A percentile compares a stretch with the other conserved stretches of the same genome.
Conservation (phyloP, 2,888 invertebrate genomes). For the Andrena haemorrhoa region DNA sequence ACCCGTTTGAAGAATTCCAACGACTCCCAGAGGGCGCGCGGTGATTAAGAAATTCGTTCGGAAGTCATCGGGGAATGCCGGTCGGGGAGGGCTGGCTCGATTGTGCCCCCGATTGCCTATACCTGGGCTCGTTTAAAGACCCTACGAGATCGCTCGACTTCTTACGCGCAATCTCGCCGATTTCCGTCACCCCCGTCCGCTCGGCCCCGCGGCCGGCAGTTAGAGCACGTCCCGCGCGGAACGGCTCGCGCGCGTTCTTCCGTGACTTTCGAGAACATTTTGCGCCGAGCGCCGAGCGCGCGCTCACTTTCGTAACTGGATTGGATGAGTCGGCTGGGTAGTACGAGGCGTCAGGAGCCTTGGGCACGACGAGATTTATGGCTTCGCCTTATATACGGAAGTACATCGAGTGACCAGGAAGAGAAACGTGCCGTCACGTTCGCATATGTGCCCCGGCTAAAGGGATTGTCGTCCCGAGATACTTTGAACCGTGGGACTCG, state of each 20-base stretch:
- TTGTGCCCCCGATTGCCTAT: not conserved
- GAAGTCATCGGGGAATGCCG: not conserved
- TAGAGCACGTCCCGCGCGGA: slow-evolving; percentile 17
- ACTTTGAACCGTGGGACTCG: slow-evolving; percentile 40
- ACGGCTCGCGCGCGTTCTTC: slow-evolving; percentile 33
- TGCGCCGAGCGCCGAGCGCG: slow-evolving; percentile 31
- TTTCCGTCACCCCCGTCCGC: slow-evolving; percentile 20
- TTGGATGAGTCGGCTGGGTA: slow-evolving; percentile 61
- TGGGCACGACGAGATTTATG: slow-evolving; percentile 69
- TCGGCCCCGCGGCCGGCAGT: not conserved
- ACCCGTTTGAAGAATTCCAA: slow-evolving; percentile 2
- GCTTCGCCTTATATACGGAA: slow-evolving; percentile 68
- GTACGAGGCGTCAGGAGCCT: slow-evolving; percentile 58
- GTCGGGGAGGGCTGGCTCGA: not conserved
- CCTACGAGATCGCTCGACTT: slow-evolving; percentile 23
- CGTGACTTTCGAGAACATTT: slow-evolving; percentile 48
- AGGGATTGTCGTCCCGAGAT: slow-evolving; percentile 59
- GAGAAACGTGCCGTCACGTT: slow-evolving; percentile 68
- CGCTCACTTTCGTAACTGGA: slow-evolving; percentile 71
- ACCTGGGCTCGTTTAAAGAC: not conserved
- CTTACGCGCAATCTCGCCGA: slow-evolving; percentile 37
- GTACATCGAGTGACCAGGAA: slow-evolving; percentile 67
- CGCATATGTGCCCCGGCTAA: slow-evolving; percentile 53
- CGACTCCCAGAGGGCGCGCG: not conserved
- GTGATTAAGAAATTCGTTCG: slow-evolving; percentile 26